Evolutionary conservation across 2,797 vertebrate genomes (phyloP), one percentile per base, ranked within the genome.

Genomic region (Sebastes kiyomatsui): DNA sequence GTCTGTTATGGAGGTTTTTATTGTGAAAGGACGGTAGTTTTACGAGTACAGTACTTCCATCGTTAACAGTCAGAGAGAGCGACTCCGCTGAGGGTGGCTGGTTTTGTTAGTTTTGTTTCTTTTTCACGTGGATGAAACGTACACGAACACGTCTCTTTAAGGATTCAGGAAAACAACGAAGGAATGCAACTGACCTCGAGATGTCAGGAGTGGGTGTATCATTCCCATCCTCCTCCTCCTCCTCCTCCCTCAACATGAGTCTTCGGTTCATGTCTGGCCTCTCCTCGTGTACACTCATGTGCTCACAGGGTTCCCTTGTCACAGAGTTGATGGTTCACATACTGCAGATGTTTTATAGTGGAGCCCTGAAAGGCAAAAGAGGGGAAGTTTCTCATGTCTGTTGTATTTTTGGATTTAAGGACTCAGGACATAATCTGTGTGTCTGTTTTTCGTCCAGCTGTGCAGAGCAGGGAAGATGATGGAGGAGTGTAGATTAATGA

Each of bases 161-260:
- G 3, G 42, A 79, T 80, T 25, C 10, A 38, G 71, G 86, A 61
- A 88, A 88, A 87, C 33, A 82, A 38, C 0, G n/a, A 46, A 86
- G 83, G 75, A 89, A 86, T 90, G 81, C n/a, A 1, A 72, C 71
- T 76, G 91, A 89, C 83, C 84, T 56, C 35, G 3, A 77, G 67
- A 81, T 85, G 84, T 92, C 67, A 83, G 59, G 61, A 55, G 60
- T 79, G 73, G 67, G 81, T 67, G 59, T 80, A 25, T 81, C 76
- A 13, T 80, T 85, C 83, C 46, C 76, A 71, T 80, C 75, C 62
- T 76, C 81, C 35, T 72, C 67, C 54, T 35, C 79, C 23, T 67
- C 38, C 38, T 68, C 35, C 73, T 22, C 27, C 28, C n/a, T 7
- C 30, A 18, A 30, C 67, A 35, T 28, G 42, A 38, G 65, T 76